Base-by-base conservation (phyloP, 2,113 vertebrate species). In the Gambusia holbrooki region DNA sequence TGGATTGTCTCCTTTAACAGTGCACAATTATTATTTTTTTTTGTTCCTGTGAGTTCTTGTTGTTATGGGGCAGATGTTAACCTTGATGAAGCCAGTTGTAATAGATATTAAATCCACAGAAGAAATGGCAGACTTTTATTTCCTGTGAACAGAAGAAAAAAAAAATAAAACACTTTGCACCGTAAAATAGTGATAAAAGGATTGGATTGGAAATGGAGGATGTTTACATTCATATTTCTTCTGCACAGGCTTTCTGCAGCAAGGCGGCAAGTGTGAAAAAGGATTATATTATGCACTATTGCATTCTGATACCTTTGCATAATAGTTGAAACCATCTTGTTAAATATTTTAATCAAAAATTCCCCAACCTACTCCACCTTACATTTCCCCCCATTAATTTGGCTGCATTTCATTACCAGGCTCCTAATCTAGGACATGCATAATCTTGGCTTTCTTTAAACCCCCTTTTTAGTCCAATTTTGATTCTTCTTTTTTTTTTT, bases 391-490 rank as follows among this genome's bases (percentile, higher is more conserved):
- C 73, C 48, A 81, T 90, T 86, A 86, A 84, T 79, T 71, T 74
- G 45, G 80, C 61, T 78, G 79, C 32, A 80, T 89, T 90, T 87
- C 84, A 90, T 93, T 89, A 92, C 61, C 80, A 83, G 78, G 81
- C 76, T 61, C 45, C 29, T 78, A 82, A 93, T 92, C 86, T 91
- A 75, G 92, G 92, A 91, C 91, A 87, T 5, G 79, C 87, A 87
- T 92, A 88, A 91, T 90, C 85, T 85, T 40, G 54, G 64, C 76
- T 89, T 90, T 76, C 87, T 88, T 88, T 88, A 80, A 87, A 76
- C 69, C 71, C 69, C 71, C 64, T 1, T 12, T 76, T 69, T 62
- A 22, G 45, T 71, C 77, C 81, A 77, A 84, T 91, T 85, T 89
- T 82, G 27, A 27, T 27, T 78, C 66, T 80, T 81, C 65, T 58